Evolutionary conservation across 2,888 invertebrate species (phyloP).

Genomic region (Melanchra persicariae): DNA sequence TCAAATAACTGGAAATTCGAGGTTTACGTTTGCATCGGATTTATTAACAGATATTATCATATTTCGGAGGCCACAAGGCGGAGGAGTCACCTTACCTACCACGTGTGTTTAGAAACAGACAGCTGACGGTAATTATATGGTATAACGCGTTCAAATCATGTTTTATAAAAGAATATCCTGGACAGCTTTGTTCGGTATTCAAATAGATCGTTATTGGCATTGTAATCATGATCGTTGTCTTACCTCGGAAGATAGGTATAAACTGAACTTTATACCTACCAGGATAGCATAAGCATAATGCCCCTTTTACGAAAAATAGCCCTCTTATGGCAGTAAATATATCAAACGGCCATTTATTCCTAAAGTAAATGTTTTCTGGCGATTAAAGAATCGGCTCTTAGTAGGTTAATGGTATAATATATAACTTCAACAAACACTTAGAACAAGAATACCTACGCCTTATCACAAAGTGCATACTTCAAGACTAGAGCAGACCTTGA

Average conservation of each 20-base stretch:
- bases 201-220: conserved; percentile 21
- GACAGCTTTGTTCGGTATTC: conserved; percentile 20
- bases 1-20: conserved; percentile 78
- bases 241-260: neutral
- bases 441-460: conserved; percentile 32
- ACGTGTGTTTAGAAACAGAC: conserved; percentile 55
- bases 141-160: conserved; percentile 33
- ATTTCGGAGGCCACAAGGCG: conserved; percentile 75
- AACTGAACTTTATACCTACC: neutral
- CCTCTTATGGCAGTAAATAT: no score
- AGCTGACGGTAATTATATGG: conserved; percentile 45
- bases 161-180: conserved; percentile 47
- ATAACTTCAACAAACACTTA: neutral
- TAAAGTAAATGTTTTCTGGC: no score
- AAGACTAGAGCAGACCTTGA: conserved; percentile 11
- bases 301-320: no score
- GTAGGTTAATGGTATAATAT: no score
- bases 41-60: conserved; percentile 83
- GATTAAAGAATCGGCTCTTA: no score
- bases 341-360: no score
- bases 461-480: conserved; percentile 25
- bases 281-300: neutral
- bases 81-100: conserved; percentile 48
- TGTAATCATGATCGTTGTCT: conserved; percentile 13
- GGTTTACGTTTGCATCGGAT: conserved; percentile 67